Conservation (phyloP, 2,797 vertebrate genomes). For the Pterois miles region DNA sequence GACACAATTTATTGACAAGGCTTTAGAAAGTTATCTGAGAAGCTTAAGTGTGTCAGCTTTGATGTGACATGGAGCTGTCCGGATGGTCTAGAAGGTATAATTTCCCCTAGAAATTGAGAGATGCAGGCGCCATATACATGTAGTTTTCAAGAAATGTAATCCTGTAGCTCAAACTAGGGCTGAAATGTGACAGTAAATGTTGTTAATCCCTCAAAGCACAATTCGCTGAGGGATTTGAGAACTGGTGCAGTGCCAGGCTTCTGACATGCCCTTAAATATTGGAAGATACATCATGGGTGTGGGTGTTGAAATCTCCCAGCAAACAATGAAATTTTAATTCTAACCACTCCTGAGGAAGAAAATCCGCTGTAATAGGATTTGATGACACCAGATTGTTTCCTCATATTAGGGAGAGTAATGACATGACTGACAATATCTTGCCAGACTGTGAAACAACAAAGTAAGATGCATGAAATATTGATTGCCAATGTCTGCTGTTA, state of each 20-base stretch:
- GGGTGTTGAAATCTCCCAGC: conserved; percentile 71
- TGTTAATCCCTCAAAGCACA: conserved; percentile 77
- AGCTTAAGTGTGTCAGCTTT: conserved; percentile 74
- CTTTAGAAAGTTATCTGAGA: conserved; percentile 67
- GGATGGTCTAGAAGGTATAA: conserved; percentile 43
- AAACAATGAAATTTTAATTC: conserved; percentile 82
- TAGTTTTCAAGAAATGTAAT: conserved; percentile 61
- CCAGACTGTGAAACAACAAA: conserved; percentile 76
- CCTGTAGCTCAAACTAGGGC: conserved; percentile 62
- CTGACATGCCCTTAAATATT: conserved; percentile 77
- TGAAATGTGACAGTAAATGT: conserved; percentile 77
- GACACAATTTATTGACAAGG: conserved; percentile 69
- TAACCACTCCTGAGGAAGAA: conserved; percentile 70
- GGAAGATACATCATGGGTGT: conserved; percentile 68
- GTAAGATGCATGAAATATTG: conserved; percentile 80
- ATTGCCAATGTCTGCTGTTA: conserved; percentile 70
- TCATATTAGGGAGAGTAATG: conserved; percentile 75
- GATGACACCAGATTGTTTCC: conserved; percentile 81
- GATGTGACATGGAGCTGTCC: conserved; percentile 66
- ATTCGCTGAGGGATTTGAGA: conserved; percentile 69
- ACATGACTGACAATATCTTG: conserved; percentile 78
- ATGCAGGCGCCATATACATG: conserved; percentile 54
- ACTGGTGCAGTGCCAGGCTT: conserved; percentile 70
- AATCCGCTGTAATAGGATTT: conserved; percentile 78
- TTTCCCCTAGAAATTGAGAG: conserved; percentile 60